Base-by-base conservation (phyloP, 1,140 invertebrate species). In the Pseudomyrmex gracilis region DNA sequence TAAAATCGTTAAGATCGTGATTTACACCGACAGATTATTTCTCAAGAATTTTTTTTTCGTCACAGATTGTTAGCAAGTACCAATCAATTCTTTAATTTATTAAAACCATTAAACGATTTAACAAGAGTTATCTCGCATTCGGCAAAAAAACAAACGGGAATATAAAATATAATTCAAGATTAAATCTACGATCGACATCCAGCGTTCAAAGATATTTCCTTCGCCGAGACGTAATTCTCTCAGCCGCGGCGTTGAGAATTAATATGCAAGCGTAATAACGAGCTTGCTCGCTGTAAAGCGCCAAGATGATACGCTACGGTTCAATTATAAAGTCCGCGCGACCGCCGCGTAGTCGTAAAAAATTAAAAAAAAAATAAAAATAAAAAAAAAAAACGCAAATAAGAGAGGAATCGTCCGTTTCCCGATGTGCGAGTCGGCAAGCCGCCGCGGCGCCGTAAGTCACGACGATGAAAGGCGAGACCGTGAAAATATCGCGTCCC, bases 401-500 rank as follows among this genome's bases (percentile, higher is more conserved):
- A 85, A 73, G 61, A 73, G 61, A 85, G 61, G 57, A 82, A 68
- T 70, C 74, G 49, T 45, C 64, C 20, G 43, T 78, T 68, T 78
- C 34, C 17, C 60, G 20, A 51, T 34, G 51, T 22, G 34, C n/a
- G 49, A 63, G 49, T 20, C 68, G 43, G 17, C 20, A 24, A 63
- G 34, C n/a, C n/a, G 17, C n/a, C n/a, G n/a, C n/a, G n/a, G n/a
- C 49, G 55, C 43, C 60, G 49, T 74, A 74, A 83, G 60, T 77
- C 53, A 77, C 61, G 61, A 66, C 47, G 61, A 77, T 77, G 73
- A 83, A 66, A 83, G 73, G 53, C 47, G 84, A 61, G 47, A 61
- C 53, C 51, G 43, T 70, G 67, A 86, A 86, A 86, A 84, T 86
- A 86, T 86, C 73, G 68, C 85, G 45, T 47, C 57, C 43, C 63